Conservation (phyloP, 2,797 vertebrate species). For the Ispidina lecontei region DNA sequence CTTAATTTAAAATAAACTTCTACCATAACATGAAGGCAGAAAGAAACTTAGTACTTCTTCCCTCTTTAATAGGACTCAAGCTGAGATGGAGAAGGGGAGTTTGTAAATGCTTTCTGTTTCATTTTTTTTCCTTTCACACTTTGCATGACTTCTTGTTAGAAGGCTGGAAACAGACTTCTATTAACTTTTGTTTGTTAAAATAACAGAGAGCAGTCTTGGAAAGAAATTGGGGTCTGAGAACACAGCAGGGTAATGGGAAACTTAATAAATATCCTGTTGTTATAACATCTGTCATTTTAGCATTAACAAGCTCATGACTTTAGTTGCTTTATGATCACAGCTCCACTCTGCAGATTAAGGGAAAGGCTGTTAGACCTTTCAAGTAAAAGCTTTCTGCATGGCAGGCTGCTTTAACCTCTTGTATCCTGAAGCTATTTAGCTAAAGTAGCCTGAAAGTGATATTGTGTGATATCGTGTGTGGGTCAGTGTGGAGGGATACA, state of each 20-base stretch:
- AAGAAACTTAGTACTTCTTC: background rate
- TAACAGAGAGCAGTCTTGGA: constrained; percentile 33
- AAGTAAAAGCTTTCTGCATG: background rate
- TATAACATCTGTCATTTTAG: constrained; percentile 39
- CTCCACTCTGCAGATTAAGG: constrained; percentile 17
- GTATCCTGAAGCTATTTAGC: background rate
- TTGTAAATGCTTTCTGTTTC: constrained; percentile 1
- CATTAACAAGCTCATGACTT: constrained; percentile 32
- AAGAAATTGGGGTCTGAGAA: constrained; percentile 9
- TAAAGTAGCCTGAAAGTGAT: constrained; percentile 1
- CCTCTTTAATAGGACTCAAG: constrained; percentile 5
- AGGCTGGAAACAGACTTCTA: constrained; percentile 19
- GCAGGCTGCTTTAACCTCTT: constrained; percentile 51
- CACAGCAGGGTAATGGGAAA: constrained; percentile 7
- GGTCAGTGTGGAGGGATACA: background rate
- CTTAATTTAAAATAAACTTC: background rate
- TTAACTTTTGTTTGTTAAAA: constrained; percentile 50
- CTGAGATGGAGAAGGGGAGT: background rate
- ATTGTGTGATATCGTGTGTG: background rate
- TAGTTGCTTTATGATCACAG: background rate
- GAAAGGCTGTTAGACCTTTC: constrained; percentile 12
- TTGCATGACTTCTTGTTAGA: constrained; percentile 4
- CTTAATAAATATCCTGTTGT: constrained; percentile 59
- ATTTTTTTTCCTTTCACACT: background rate
- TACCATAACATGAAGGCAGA: background rate